A percentile compares a stretch with the other conserved stretches of the same genome.
These are phyloP conservation scores for Stichodactyla helianthus DNA, from an alignment of 64 coral and sea anemone genomes.

Conservation along the genomic window DNA sequence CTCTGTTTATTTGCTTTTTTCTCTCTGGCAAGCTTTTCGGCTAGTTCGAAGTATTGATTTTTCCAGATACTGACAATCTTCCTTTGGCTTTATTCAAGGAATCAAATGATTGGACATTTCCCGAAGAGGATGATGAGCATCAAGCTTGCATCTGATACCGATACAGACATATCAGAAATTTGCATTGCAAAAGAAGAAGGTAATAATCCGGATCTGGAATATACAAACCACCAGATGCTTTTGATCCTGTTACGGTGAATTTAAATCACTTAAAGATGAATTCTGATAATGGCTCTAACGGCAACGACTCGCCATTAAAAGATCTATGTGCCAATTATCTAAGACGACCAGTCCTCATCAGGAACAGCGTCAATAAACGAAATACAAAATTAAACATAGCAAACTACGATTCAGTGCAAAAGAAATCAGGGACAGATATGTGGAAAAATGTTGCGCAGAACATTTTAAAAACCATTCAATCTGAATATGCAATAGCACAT, in stretches of 20 bases:
- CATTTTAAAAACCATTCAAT: background rate
- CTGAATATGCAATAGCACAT: conserved; percentile 48
- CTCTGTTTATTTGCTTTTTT: too few species aligned
- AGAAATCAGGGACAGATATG: conserved; percentile 14
- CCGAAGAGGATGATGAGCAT: too few species aligned
- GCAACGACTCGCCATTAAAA: background rate
- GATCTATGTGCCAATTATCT: conserved; percentile 5
- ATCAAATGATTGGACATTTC: too few species aligned
- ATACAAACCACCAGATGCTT: background rate
- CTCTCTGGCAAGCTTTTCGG: too few species aligned
- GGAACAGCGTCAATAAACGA: conserved; percentile 2
- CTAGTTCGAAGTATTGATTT: too few species aligned
- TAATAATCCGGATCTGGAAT: too few species aligned
- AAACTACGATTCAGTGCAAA: background rate
- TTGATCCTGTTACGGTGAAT: conserved; percentile 1
- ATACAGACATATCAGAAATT: too few species aligned
- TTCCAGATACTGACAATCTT: too few species aligned
- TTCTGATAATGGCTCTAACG: conserved; percentile 31
- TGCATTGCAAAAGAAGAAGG: too few species aligned
- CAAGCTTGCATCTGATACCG: too few species aligned
- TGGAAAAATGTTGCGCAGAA: conserved; percentile 11
- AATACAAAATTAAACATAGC: conserved; percentile 33
- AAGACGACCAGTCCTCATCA: conserved; percentile 10
- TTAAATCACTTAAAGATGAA: conserved; percentile 19
- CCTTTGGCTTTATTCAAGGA: too few species aligned